phyloP scores from a whole-genome alignment of 2,797 vertebrate genomes.

The Meda fulgida region DNA sequence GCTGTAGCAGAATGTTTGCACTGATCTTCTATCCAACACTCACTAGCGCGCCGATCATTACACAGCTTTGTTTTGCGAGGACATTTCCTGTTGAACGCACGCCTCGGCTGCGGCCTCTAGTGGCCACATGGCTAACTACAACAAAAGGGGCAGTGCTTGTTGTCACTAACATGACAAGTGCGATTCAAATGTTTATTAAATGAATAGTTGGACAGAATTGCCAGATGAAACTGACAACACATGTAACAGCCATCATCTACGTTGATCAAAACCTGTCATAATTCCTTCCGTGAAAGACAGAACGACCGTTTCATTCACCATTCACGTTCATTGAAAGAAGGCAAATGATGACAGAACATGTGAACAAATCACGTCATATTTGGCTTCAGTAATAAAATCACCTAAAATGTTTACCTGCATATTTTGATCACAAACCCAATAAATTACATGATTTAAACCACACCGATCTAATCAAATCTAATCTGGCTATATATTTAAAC shows the following conservation, averaged over 20 bases:
- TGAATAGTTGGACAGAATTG: not conserved
- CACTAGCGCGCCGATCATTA: slow-evolving; percentile 10
- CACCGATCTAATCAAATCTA: not conserved
- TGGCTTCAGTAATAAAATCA: not conserved
- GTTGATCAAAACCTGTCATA: not conserved
- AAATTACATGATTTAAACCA: not conserved
- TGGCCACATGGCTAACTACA: slow-evolving; percentile 52
- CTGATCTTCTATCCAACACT: slow-evolving; percentile 58
- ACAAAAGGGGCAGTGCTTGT: not conserved
- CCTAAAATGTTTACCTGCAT: not conserved
- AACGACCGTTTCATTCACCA: not conserved
- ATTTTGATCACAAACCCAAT: not conserved
- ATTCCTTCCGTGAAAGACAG: not conserved
- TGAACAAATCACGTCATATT: not conserved
- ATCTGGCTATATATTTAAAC: no score
- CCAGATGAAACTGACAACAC: not conserved
- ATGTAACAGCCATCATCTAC: not conserved
- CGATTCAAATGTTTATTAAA: not conserved
- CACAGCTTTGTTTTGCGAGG: slow-evolving; percentile 45
- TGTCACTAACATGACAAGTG: not conserved
- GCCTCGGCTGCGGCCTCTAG: slow-evolving; percentile 75
- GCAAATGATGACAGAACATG: not conserved
- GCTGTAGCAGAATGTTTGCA: slow-evolving; percentile 26
- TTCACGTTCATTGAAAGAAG: not conserved
- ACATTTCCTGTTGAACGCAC: slow-evolving; percentile 58